These are phyloP conservation scores for Zingel zingel DNA, from an alignment of 2,113 vertebrate genomes.

Conservation along the genomic window DNA sequence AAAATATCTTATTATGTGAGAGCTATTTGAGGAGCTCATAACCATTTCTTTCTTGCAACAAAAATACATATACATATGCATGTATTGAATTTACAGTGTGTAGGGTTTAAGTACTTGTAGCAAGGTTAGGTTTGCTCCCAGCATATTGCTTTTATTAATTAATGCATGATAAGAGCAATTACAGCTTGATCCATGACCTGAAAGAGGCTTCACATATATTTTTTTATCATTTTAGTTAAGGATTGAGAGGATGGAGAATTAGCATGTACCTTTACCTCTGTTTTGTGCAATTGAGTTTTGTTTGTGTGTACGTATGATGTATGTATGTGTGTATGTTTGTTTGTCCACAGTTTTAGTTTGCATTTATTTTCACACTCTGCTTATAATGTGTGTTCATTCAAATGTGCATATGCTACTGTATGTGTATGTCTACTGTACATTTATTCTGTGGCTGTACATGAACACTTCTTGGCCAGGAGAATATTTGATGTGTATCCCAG, in stretches of 20 bases:
- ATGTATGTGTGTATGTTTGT: slow-evolving; percentile 17
- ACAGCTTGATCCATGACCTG: slow-evolving; percentile 20
- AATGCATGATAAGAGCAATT: slow-evolving; percentile 3
- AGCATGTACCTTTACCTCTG: background rate
- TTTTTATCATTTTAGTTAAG: background rate
- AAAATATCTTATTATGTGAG: slow-evolving; percentile 35
- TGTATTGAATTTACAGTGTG: background rate
- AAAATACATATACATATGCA: slow-evolving; percentile 10
- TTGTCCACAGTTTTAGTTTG: slow-evolving; percentile 28
- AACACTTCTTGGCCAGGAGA: background rate
- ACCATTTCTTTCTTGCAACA: background rate
- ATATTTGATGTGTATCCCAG: background rate
- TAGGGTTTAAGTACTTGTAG: background rate
- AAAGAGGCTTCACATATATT: background rate
- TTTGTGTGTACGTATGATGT: slow-evolving; percentile 5
- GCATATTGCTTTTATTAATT: slow-evolving; percentile 52
- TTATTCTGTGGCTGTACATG: background rate
- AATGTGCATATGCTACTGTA: slow-evolving; percentile 3
- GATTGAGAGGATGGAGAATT: background rate
- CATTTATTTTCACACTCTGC: slow-evolving; percentile 3
- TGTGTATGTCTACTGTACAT: slow-evolving; percentile 12
- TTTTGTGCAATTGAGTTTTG: background rate
- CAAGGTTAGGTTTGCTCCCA: slow-evolving; percentile 50
- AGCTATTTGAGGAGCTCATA: slow-evolving; percentile 26
- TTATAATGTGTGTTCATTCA: slow-evolving; percentile 10